Base-by-base conservation (phyloP, 2,113 vertebrate species). In the Indicator maculatus region DNA sequence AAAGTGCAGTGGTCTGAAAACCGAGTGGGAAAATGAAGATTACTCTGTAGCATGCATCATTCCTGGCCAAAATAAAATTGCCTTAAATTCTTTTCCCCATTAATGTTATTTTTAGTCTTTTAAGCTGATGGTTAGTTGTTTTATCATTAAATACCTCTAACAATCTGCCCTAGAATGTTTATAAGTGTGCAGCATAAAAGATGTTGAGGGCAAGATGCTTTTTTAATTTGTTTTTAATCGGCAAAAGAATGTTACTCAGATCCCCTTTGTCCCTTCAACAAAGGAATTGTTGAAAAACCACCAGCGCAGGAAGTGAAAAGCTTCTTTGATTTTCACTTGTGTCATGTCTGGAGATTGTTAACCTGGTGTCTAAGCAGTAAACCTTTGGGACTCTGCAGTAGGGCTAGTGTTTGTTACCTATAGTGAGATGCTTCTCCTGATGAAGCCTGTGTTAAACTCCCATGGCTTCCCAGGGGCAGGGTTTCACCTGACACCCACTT, bases 21-120 rank as follows among this genome's bases (percentile, higher is more conserved):
- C 75, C 74, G 91, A 96, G 89, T 90, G 89, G 96, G 94, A 89
- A 96, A 97, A 95, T 89, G 87, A 97, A 97, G 97, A 97, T 97
- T 96, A 96, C 80, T 97, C 95, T 98, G 97, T 98, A 98, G 98
- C 98, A 98, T 98, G 98, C 97, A 98, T 98, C 96, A 95, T 98
- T 98, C 97, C 97, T 97, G 97, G 97, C 97, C 98, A 97, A 98
- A 98, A 98, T 97, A 96, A 96, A 97, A 97, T 96, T 95, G 97
- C 97, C 97, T 98, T 98, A 97, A 98, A 95, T 96, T 97, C 88
- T 96, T 96, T 96, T 97, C 96, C 95, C 97, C 94, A 4, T 92
- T 97, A 96, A 92, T 91, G 92, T 98, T 97, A 96, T 96, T 98
- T 97, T 96, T 76, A 80, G 31, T 88, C 41, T 84, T 83, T 67